Conservation (phyloP, 2,888 invertebrate species). For the Acutogordius australiensis region DNA sequence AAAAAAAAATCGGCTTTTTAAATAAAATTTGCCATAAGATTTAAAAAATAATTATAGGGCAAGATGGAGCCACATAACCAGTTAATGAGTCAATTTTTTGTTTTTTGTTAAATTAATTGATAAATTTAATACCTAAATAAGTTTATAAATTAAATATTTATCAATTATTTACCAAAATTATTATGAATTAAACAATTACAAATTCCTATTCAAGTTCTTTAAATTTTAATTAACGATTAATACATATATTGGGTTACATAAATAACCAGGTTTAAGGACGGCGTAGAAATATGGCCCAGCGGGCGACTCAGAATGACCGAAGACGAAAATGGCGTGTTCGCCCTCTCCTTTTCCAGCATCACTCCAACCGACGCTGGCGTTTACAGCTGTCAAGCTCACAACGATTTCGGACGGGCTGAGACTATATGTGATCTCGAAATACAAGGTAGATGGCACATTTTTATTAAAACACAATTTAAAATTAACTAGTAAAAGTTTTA, state of each 20-base stretch:
- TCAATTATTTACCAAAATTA: too few relatives aligned
- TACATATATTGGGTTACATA: not conserved
- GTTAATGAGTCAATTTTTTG: too few relatives aligned
- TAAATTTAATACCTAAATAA: too few relatives aligned
- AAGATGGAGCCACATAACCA: too few relatives aligned
- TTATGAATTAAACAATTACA: slow-evolving; percentile 46
- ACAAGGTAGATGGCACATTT: too few relatives aligned
- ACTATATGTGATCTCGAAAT: slow-evolving; percentile 62
- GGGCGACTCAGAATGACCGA: slow-evolving; percentile 35
- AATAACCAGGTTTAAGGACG: slow-evolving; percentile 4
- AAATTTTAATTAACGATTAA: too few relatives aligned
- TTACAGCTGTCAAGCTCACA: slow-evolving; percentile 76
- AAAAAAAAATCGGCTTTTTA: not conserved
- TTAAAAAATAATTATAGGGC: too few relatives aligned
- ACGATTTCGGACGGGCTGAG: slow-evolving; percentile 59
- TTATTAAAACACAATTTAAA: too few relatives aligned
- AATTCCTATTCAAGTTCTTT: too few relatives aligned
- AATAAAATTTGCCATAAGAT: slow-evolving; percentile 32
- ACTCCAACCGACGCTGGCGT: slow-evolving; percentile 70
- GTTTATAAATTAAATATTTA: too few relatives aligned
- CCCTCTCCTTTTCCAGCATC: slow-evolving; percentile 55
- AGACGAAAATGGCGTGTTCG: slow-evolving; percentile 41
- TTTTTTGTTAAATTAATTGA: too few relatives aligned
- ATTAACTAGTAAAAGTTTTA: too few relatives aligned
- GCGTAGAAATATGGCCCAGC: slow-evolving; percentile 3